phyloP scores from a whole-genome alignment of 2,797 vertebrate genomes.

The Enteromius unitaeniatus region DNA sequence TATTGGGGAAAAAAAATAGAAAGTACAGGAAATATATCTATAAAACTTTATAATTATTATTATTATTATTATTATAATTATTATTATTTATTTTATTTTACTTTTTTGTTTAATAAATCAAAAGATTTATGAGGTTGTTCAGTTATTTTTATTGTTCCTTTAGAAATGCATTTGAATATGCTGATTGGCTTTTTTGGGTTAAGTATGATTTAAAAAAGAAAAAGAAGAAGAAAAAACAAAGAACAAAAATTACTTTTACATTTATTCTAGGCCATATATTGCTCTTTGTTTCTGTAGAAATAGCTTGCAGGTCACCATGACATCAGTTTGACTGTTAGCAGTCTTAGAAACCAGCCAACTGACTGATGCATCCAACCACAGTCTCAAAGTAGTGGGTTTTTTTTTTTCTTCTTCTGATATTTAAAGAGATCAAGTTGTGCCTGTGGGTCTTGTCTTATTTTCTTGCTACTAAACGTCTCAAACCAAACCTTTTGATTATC shows the following conservation, averaged over 20 bases:
- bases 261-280: neutral
- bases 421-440: neutral
- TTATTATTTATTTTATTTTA: no score
- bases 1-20: no score
- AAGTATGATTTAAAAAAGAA: neutral
- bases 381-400: neutral
- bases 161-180: neutral
- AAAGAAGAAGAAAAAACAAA: no score
- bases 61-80: no score
- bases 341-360: neutral
- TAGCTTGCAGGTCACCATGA: neutral
- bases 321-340: neutral
- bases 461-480: slow-evolving; percentile 18
- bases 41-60: no score
- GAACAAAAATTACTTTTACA: neutral
- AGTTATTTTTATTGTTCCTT: neutral
- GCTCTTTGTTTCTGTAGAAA: neutral
- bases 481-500: slow-evolving; percentile 1
- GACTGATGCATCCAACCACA: neutral
- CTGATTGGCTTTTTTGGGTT: neutral
- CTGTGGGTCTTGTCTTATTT: neutral
- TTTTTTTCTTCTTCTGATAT: neutral
- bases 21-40: no score
- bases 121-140: neutral
- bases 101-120: neutral